phyloP scores from a whole-genome alignment of 2,888 invertebrate genomes.

The Cantharis flavilabris region DNA sequence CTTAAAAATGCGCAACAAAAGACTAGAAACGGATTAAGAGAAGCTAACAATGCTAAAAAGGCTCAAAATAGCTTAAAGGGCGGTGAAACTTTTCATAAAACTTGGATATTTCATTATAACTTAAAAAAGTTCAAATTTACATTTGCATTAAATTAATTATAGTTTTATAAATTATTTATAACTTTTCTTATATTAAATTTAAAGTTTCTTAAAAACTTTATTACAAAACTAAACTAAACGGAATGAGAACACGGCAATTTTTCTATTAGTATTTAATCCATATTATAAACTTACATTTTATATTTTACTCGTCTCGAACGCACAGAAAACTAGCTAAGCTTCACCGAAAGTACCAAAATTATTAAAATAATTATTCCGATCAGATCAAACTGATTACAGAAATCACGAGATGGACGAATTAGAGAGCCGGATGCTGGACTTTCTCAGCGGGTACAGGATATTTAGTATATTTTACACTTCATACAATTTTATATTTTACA shows the following conservation, averaged over 20 bases:
- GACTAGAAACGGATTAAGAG: constrained; percentile 14
- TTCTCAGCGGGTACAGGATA: no score
- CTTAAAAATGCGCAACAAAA: constrained; percentile 3
- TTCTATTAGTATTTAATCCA: background rate
- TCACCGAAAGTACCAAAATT: no score
- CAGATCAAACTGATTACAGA: no score
- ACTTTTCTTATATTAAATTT: background rate
- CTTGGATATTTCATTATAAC: background rate
- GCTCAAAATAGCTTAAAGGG: constrained; percentile 13
- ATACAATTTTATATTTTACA: no score
- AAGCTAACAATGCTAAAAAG: constrained; percentile 9
- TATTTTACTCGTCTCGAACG: no score
- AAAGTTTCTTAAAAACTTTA: background rate
- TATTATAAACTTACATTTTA: no score
- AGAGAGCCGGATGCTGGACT: no score
- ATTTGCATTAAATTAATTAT: background rate
- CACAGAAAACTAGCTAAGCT: no score
- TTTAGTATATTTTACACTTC: no score
- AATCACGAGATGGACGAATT: no score
- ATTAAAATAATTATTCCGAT: no score
- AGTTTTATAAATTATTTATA: background rate
- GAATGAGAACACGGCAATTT: background rate
- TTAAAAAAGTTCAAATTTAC: background rate
- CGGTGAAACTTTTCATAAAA: background rate
- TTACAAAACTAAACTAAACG: background rate